phyloP scores from a whole-genome alignment of 2,113 vertebrate genomes.

The Hypanus sabinus region DNA sequence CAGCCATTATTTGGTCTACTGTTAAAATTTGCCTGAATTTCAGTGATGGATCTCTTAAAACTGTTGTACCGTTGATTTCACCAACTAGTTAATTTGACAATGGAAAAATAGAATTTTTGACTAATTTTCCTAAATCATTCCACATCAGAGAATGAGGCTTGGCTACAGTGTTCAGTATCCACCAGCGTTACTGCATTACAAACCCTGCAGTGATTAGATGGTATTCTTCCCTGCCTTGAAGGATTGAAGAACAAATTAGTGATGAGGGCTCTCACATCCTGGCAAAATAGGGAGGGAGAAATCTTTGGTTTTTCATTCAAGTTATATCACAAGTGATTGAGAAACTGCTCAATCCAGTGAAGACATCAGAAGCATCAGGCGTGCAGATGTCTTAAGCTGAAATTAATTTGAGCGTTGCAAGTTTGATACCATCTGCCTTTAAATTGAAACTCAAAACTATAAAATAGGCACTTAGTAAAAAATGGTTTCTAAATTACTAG shows the following conservation, averaged over 20 bases:
- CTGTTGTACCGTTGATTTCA: neutral
- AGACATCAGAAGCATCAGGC: neutral
- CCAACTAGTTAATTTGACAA: neutral
- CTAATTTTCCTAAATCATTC: neutral
- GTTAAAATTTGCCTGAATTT: slow-evolving; percentile 4
- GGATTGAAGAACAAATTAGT: neutral
- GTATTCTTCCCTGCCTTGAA: neutral
- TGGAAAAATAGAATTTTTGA: neutral
- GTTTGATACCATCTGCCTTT: neutral
- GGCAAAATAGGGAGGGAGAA: neutral
- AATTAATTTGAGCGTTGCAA: neutral
- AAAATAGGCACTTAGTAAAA: neutral
- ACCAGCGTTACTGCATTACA: neutral
- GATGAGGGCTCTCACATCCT: neutral
- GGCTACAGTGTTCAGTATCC: neutral
- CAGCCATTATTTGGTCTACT: neutral
- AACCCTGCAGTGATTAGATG: neutral
- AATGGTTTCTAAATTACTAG: neutral
- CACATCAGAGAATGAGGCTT: neutral
- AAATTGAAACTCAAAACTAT: neutral
- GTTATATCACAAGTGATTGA: neutral
- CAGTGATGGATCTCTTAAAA: neutral
- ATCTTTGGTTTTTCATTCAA: neutral
- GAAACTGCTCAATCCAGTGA: neutral
- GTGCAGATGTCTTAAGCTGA: slow-evolving; percentile 5